Evolutionary conservation across 2,888 invertebrate genomes (phyloP).

Genomic region (Leucophenga maculata): DNA sequence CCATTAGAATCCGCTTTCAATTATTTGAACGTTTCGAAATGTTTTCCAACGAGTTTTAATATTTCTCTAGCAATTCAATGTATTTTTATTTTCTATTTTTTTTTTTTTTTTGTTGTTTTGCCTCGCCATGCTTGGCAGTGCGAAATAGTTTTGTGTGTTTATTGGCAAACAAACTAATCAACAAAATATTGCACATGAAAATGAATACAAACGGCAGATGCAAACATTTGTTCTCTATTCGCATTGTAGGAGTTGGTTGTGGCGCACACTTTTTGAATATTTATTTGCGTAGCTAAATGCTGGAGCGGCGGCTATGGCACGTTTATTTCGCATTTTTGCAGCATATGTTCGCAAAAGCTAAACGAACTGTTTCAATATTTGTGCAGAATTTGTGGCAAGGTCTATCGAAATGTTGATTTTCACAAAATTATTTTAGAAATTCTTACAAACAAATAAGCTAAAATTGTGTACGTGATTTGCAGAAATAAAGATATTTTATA

Average conservation of each 20-base stretch:
- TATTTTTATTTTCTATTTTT: background rate
- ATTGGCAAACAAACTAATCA: constrained; percentile 12
- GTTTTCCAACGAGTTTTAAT: background rate
- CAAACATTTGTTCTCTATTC: background rate
- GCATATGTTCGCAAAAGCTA: no score
- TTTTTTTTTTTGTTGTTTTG: background rate
- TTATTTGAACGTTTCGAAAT: constrained; percentile 12
- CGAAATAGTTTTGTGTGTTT: constrained; percentile 1
- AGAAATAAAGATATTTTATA: no score
- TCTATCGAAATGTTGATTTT: no score
- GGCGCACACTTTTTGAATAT: background rate
- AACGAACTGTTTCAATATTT: no score
- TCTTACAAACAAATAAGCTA: no score
- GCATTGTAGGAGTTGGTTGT: background rate
- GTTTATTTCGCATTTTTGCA: no score
- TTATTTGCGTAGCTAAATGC: background rate
- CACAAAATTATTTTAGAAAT: no score
- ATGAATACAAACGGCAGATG: background rate
- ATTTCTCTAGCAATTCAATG: no score
- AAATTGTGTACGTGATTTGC: no score
- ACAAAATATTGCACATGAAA: background rate
- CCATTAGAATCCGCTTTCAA: constrained; percentile 23
- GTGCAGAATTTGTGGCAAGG: no score
- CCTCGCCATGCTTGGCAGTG: no score
- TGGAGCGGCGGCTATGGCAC: no score